These are phyloP conservation scores for Sminthurinus aureus DNA, from an alignment of 2,888 invertebrate species.

Conservation along the genomic window DNA sequence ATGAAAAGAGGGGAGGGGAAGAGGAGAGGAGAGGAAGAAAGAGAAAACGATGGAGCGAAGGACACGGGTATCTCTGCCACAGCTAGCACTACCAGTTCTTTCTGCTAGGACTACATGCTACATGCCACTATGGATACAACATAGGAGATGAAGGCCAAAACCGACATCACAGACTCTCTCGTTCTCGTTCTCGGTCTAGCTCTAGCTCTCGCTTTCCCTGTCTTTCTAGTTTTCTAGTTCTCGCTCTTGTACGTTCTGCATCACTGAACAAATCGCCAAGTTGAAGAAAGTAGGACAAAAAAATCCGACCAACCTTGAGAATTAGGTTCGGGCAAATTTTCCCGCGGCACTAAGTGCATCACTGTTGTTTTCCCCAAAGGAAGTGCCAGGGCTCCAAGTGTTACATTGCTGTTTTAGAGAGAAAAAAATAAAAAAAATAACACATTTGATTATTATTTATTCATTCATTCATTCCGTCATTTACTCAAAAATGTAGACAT, in stretches of 20 bases:
- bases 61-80: constrained; percentile 5
- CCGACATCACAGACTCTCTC: not conserved
- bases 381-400: constrained; percentile 95
- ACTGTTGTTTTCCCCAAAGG: constrained; percentile 98
- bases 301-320: constrained; percentile 77
- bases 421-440: too few species aligned
- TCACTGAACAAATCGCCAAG: not conserved
- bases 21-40: not conserved
- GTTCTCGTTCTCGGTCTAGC: not conserved
- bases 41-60: not conserved
- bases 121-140: too few species aligned
- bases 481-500: not conserved
- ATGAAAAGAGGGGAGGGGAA: not conserved
- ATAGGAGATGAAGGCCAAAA: constrained; percentile 13
- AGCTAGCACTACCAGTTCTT: not conserved
- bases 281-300: constrained; percentile 4
- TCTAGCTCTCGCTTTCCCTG: not conserved
- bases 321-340: constrained; percentile 99
- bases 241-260: not conserved
- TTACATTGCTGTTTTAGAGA: constrained; percentile 75
- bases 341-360: constrained; percentile 99
- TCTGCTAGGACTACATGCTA: not conserved
- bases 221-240: too few species aligned
- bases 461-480: too few species aligned
- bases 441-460: too few species aligned